phyloP scores from a whole-genome alignment of 2,113 vertebrate genomes.

The Dipodomys stephensi region DNA sequence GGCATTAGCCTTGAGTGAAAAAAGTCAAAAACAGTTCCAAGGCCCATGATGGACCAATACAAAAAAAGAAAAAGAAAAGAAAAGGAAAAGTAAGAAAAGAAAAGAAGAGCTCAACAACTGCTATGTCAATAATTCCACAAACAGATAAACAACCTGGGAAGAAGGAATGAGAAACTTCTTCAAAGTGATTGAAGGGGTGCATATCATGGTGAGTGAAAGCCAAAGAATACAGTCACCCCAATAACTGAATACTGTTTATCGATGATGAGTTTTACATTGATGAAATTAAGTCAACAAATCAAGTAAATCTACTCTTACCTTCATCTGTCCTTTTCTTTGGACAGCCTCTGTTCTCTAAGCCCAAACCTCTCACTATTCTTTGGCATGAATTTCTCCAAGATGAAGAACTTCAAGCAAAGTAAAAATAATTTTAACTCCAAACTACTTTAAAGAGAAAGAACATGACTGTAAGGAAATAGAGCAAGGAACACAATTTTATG shows the following conservation, averaged over 20 bases:
- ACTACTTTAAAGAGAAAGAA: not conserved
- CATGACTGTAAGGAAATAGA: not conserved
- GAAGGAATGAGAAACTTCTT: not conserved
- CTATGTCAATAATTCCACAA: not conserved
- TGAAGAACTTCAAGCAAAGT: not conserved
- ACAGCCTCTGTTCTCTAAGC: not conserved
- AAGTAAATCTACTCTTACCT: not conserved
- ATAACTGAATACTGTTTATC: not conserved
- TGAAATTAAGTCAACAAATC: conserved; percentile 41
- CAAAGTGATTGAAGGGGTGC: not conserved
- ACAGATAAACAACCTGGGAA: not conserved
- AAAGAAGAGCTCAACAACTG: not conserved
- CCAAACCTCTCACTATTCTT: not conserved
- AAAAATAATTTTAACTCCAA: conserved; percentile 23
- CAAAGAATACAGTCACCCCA: not conserved
- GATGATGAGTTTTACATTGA: not conserved
- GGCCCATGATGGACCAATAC: too few species aligned
- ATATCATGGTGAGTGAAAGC: not conserved
- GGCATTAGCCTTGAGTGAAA: too few species aligned
- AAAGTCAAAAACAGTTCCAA: too few species aligned
- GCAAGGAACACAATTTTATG: not conserved
- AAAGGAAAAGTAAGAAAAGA: too few species aligned
- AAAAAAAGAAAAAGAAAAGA: too few species aligned
- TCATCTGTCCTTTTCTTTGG: not conserved
- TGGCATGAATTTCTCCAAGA: not conserved